These are phyloP conservation scores for Cryptoblepharus egeriae DNA, from an alignment of 2,797 vertebrate genomes.

Conservation along the genomic window DNA sequence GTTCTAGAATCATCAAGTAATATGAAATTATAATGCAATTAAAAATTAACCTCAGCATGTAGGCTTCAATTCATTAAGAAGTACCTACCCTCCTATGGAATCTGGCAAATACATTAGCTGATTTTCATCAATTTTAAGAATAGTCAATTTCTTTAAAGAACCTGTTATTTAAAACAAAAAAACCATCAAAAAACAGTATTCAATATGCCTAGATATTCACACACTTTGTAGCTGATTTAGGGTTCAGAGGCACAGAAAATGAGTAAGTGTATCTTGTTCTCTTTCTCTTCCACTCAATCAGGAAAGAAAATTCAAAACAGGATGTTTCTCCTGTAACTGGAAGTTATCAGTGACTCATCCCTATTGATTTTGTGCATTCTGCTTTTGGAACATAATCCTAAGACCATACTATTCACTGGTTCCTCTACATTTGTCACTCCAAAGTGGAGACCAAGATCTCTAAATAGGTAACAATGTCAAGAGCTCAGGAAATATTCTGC, in stretches of 20 bases:
- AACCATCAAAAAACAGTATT: conserved; percentile 51
- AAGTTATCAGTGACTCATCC: background rate
- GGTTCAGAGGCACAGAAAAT: background rate
- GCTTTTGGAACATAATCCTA: background rate
- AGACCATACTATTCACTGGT: background rate
- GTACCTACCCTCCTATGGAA: conserved; percentile 90
- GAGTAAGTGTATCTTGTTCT: too few species aligned
- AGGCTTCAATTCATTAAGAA: background rate
- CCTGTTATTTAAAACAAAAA: conserved; percentile 75
- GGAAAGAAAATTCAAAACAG: background rate
- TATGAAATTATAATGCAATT: background rate
- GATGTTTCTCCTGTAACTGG: background rate
- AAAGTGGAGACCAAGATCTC: background rate
- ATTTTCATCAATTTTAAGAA: conserved; percentile 98
- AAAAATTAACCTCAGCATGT: background rate
- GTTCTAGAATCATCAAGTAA: background rate
- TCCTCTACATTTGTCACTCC: background rate
- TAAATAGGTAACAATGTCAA: background rate
- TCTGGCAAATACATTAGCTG: conserved; percentile 95
- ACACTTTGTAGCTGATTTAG: background rate
- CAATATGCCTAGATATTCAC: background rate
- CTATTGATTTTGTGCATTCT: background rate
- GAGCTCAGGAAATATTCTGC: background rate
- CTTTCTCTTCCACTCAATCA: background rate
- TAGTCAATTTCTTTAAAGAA: conserved; percentile 92